Conservation (phyloP, 2,888 invertebrate genomes). For the Patella pellucida region DNA sequence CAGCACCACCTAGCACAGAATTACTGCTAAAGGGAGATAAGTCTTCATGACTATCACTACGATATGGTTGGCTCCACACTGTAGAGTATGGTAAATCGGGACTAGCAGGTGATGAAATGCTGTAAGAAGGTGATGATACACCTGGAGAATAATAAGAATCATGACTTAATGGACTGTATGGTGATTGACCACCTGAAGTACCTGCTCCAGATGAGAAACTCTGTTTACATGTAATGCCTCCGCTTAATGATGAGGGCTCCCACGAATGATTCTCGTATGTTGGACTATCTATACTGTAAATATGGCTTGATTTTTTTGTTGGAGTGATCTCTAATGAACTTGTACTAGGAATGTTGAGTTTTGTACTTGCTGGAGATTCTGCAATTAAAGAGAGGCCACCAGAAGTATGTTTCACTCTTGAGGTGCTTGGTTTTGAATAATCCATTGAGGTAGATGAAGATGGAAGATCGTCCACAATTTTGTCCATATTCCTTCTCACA, state of each 20-base stretch:
- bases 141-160: conserved; percentile 49
- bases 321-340: background rate
- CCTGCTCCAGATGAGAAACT: conserved; percentile 30
- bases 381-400: background rate
- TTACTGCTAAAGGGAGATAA: conserved; percentile 1
- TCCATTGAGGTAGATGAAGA: background rate
- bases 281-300: conserved; percentile 65
- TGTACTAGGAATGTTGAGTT: background rate
- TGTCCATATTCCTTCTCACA: background rate
- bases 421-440: background rate
- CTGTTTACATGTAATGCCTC: conserved; percentile 50
- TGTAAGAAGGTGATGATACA: conserved; percentile 32
- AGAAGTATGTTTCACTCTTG: background rate
- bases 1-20: too few relatives aligned
- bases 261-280: conserved; percentile 53
- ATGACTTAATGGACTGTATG: conserved; percentile 59
- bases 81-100: conserved; percentile 17
- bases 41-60: conserved; percentile 8
- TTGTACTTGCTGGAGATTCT: background rate
- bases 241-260: conserved; percentile 45
- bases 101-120: conserved; percentile 24
- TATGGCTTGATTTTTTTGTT: conserved; percentile 6
- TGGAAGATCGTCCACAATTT: background rate
- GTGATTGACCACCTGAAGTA: background rate
- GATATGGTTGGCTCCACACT: conserved; percentile 19